Conservation (phyloP, 1,140 invertebrate species). For the Drosophila lacteicornis region DNA sequence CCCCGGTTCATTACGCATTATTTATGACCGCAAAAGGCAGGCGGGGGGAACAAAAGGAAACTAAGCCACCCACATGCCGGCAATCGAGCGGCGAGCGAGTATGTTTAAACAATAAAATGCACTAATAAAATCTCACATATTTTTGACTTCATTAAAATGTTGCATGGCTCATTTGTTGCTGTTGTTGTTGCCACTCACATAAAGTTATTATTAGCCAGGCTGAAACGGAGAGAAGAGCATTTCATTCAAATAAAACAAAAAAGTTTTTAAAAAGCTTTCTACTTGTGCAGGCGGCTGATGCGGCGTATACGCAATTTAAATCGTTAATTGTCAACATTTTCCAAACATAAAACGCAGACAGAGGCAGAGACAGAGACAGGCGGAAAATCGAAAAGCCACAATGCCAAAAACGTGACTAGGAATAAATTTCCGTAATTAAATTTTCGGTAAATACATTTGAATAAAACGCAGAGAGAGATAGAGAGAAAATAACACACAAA, state of each 20-base stretch:
- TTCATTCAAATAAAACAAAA: slow-evolving; percentile 26
- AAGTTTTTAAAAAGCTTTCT: slow-evolving; percentile 17
- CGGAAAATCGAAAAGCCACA: slow-evolving; percentile 55
- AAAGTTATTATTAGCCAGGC: slow-evolving; percentile 48
- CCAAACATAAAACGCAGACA: slow-evolving; percentile 1
- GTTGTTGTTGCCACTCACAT: slow-evolving; percentile 20
- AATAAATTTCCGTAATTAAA: slow-evolving; percentile 44
- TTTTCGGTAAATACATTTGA: slow-evolving; percentile 18
- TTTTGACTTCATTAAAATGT: slow-evolving; percentile 75
- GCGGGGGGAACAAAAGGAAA: slow-evolving; percentile 1
- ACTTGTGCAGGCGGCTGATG: not conserved
- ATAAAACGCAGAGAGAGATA: not conserved
- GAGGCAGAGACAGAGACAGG: too few relatives aligned
- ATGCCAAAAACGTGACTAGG: slow-evolving; percentile 64
- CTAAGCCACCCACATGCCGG: slow-evolving; percentile 16
- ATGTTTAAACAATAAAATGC: slow-evolving; percentile 70
- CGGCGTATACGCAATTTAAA: slow-evolving; percentile 30
- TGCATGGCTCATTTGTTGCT: slow-evolving; percentile 27
- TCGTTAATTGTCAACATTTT: slow-evolving; percentile 43
- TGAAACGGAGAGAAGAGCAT: slow-evolving; percentile 7
- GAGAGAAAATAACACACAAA: too few relatives aligned
- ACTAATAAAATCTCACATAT: slow-evolving; percentile 75
- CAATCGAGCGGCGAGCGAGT: not conserved
- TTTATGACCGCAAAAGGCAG: slow-evolving; percentile 69
- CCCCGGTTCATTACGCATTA: slow-evolving; percentile 63